Conservation (phyloP, 2,113 vertebrate species). For the Leptodactylus fuscus region DNA sequence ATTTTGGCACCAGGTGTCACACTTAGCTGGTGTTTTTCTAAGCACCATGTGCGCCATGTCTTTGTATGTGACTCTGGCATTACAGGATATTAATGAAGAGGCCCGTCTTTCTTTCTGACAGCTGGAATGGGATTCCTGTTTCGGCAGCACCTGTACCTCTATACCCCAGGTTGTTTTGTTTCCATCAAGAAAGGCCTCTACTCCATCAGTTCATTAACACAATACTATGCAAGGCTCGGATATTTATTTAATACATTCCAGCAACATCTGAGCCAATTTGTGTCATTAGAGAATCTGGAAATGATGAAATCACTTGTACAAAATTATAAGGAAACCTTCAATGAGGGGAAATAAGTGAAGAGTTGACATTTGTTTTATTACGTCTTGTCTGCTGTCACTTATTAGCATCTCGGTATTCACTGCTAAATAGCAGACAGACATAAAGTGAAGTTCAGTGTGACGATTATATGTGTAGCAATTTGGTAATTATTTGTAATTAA, state of each 20-base stretch:
- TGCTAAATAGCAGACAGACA: too few species aligned
- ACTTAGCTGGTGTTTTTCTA: neutral
- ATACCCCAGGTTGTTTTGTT: neutral
- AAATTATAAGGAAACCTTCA: neutral
- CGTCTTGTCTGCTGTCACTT: neutral
- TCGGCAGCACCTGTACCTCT: conserved; percentile 29
- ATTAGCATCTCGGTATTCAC: too few species aligned
- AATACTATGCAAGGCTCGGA: conserved; percentile 18
- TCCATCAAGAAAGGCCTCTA: conserved; percentile 2
- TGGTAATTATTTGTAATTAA: too few species aligned
- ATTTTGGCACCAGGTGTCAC: neutral
- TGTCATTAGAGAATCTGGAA: conserved; percentile 20
- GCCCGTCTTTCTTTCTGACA: conserved; percentile 21
- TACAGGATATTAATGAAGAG: conserved; percentile 14
- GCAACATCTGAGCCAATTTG: conserved; percentile 27
- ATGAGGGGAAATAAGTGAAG: neutral
- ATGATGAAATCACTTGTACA: neutral
- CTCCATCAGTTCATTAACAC: conserved; percentile 32
- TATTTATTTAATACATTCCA: conserved; percentile 48
- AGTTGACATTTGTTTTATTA: neutral
- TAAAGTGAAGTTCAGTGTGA: too few species aligned
- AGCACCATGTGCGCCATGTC: neutral
- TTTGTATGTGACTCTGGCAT: neutral
- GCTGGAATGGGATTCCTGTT: conserved; percentile 15
- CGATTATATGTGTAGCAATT: too few species aligned